Conservation (phyloP, 2,888 invertebrate genomes). For the Synergus laeviventris region DNA sequence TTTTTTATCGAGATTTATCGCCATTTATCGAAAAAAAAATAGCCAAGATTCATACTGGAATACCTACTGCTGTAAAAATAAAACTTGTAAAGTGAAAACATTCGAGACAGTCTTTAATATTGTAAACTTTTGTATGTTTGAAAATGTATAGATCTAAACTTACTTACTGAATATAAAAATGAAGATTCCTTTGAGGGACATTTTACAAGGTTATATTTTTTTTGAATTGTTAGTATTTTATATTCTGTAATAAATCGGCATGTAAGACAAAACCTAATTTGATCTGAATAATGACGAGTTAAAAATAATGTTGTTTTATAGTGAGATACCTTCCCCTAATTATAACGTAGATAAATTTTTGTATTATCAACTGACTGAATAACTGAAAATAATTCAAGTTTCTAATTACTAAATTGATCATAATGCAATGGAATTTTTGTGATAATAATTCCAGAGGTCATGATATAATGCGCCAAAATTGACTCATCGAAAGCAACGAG, state of each 20-base stretch:
- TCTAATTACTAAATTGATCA: not conserved
- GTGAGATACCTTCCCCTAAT: not conserved
- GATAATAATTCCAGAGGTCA: not conserved
- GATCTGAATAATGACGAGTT: not conserved
- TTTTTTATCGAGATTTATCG: conserved; percentile 14
- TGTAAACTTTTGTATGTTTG: conserved; percentile 18
- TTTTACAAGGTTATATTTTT: not conserved
- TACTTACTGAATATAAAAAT: not conserved
- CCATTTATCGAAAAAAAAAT: not conserved
- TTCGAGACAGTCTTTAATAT: conserved; percentile 4
- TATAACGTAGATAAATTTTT: not conserved
- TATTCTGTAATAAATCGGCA: not conserved
- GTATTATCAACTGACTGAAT: not conserved
- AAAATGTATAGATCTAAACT: not conserved
- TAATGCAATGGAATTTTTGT: not conserved
- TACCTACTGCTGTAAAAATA: conserved; percentile 22
- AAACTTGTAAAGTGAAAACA: conserved; percentile 18
- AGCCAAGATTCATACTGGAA: conserved; percentile 8
- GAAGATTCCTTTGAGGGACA: not conserved
- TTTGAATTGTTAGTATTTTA: not conserved
- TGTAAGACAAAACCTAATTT: not conserved
- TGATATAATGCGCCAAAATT: not conserved
- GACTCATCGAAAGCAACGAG: not conserved
- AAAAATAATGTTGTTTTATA: not conserved
- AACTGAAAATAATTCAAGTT: not conserved